Base-by-base conservation (phyloP, 2,888 invertebrate genomes). In the Ephialtes manifestator region DNA sequence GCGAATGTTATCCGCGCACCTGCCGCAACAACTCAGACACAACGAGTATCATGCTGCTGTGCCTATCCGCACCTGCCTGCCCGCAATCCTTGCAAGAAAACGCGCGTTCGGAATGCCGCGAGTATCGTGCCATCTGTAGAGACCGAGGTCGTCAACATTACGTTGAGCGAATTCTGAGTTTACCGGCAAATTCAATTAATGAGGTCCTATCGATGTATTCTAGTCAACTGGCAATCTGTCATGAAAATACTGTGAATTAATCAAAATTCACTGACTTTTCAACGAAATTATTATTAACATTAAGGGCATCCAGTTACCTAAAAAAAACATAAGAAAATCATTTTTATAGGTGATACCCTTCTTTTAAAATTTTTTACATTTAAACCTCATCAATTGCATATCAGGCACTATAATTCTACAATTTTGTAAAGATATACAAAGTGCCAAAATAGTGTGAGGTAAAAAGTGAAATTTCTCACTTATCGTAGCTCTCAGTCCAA, bases 51-150 rank as follows among this genome's bases (percentile, higher is more conserved):
- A 11, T 39, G 39, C 15, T 28, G 58, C 58, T 10, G 65, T 35
- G 35, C 39, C 65, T 65, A 65, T 39, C 39, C 39, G 39, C 65
- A 65, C 65, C 65, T 65, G 65, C 65, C 65, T 65, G 39, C 20
- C 65, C 65, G 65, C 65, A 65, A 65, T 65, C 35, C 39, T 65
- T 39, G 18, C 65, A 20, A 65, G 65, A 65, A 65, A 65, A 65
- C 65, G 65, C 43, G 65, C n/a, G 43, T 20, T 18, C 39, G 65
- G 39, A 65, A 65, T 65, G 39, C 35, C 65, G 39, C 15, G 20
- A 65, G 65, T 39, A 65, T 43, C 65, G 39, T 39, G 65, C 65
- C 65, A 65, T 65, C 43, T 65, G 65, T 18, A 43, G 43, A n/a
- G 8, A 35, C 63, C 39, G 65, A 65, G 65, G 39, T 65, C 65